Conservation (phyloP, 2,113 vertebrate genomes). For the Anolis sagrei region DNA sequence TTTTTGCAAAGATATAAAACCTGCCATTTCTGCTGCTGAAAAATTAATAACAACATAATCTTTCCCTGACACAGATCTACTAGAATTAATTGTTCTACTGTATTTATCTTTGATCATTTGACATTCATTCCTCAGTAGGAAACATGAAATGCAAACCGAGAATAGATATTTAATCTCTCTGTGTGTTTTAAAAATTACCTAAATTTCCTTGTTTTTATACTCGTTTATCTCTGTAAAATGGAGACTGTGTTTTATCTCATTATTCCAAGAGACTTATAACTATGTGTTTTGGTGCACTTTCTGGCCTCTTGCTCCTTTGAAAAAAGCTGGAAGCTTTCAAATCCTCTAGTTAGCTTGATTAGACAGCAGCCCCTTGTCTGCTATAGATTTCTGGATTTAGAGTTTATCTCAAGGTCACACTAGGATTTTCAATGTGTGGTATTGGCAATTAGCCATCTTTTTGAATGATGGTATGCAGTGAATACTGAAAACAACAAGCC, state of each 20-base stretch:
- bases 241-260: neutral
- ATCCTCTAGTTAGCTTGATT: slow-evolving; percentile 50
- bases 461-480: slow-evolving; percentile 20
- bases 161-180: slow-evolving; percentile 26
- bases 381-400: slow-evolving; percentile 62
- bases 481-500: neutral
- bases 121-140: slow-evolving; percentile 7
- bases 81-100: neutral
- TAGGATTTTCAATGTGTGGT: neutral
- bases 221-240: slow-evolving; percentile 41
- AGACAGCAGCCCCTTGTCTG: slow-evolving; percentile 42
- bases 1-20: slow-evolving; percentile 13
- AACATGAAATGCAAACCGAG: neutral
- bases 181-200: slow-evolving; percentile 1
- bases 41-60: slow-evolving; percentile 5
- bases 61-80: neutral
- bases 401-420: slow-evolving; percentile 50
- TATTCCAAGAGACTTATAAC: slow-evolving; percentile 29
- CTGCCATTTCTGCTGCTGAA: neutral
- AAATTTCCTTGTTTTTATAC: slow-evolving; percentile 43
- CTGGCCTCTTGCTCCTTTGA: slow-evolving; percentile 32
- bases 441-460: slow-evolving; percentile 16
- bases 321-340: slow-evolving; percentile 58
- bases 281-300: slow-evolving; percentile 31
- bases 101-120: slow-evolving; percentile 19